Base-by-base conservation (phyloP, 92 coral and sea anemone genomes). In the Siderastrea siderea region DNA sequence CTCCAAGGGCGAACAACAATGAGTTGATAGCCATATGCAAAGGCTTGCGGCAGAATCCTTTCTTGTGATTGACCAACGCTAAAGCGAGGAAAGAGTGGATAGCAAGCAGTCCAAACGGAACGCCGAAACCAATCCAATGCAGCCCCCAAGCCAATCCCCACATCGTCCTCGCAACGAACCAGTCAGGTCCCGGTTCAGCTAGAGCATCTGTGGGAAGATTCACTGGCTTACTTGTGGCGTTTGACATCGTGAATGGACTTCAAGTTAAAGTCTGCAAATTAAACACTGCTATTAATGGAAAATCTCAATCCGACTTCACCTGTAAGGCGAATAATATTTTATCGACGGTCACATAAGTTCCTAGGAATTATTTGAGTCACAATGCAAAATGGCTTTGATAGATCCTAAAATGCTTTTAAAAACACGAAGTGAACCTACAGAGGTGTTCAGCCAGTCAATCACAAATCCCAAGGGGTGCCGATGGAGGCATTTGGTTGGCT, bases 131-230 rank as follows among this genome's bases (percentile, higher is more conserved):
- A 16, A 91, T 91, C 89, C 94, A 96, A 79, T 96, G 99, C 4
- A 94, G 54, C 26, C 90, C 92, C 99, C 99, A 96, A 5, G 95
- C 96, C 14, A 91, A 17, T 54, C 94, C 93, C 99, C 99, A 96
- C 1, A 46, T 64, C 55, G 78, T 86, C 75, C 70, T 94, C 8
- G 99, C 99, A 10, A 88, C 90, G 16, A 87, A 84, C 99, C 99
- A 96, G 63, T 90, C 96, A 7, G 99, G 96, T 46, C 90, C 94
- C 5, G 94, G 96, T 58, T 93, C 96, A 26, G 96, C 92, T 26
- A 65, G 8, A 17, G 86, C 62, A 5, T 75, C 64, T 1, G 61
- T 71, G 75, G 12, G 10, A 46, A 26, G 7, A 8, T 13, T 44
- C 9, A 44, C 50, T 68, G 45, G 44, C 14, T 68, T 68, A 8